Base-by-base conservation (phyloP, 2,797 vertebrate species). In the Cygnus olor region DNA sequence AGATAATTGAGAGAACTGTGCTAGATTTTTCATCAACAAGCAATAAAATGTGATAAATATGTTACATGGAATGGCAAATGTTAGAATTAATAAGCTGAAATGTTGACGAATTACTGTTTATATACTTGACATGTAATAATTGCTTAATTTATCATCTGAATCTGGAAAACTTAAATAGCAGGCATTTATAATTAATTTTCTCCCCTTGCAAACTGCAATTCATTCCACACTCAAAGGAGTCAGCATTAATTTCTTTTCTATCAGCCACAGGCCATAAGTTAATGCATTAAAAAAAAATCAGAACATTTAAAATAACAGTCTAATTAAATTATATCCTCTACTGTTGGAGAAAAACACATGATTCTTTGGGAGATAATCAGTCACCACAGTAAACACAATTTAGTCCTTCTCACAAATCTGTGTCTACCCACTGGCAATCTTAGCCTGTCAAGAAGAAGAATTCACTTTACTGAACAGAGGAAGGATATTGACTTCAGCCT, bases 321-420 rank as follows among this genome's bases (percentile, higher is more conserved):
- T 98, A 97, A 97, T 98, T 97, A 97, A 98, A 98, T 97, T 97
- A 97, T 97, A 97, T 97, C 96, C 97, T 97, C 96, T 94, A 87
- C 96, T 94, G 85, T 89, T 90, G 94, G 89, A 96, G 96, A 97
- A 97, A 97, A 97, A 96, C 58, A 92, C 89, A 89, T 47, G 94
- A 85, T 93, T 96, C 90, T 96, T 94, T 40, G 63, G 92, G 76
- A 93, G 54, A 92, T 95, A 85, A 97, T 97, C 94, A 94, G 85
- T 97, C 96, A 96, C 84, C 78, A 72, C 80, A 72, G 73, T 95
- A 96, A 97, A 96, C 18, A 92, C 68, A 80, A 95, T 94, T 97
- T 94, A 96, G 93, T 87, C 95, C 88, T 91, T 80, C 93, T 96
- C 88, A 94, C 89, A 96, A 97, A 96, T 96, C 90, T 97, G 22